These are phyloP conservation scores for Luffia ferchaultella DNA, from an alignment of 2,888 invertebrate genomes.

Conservation along the genomic window DNA sequence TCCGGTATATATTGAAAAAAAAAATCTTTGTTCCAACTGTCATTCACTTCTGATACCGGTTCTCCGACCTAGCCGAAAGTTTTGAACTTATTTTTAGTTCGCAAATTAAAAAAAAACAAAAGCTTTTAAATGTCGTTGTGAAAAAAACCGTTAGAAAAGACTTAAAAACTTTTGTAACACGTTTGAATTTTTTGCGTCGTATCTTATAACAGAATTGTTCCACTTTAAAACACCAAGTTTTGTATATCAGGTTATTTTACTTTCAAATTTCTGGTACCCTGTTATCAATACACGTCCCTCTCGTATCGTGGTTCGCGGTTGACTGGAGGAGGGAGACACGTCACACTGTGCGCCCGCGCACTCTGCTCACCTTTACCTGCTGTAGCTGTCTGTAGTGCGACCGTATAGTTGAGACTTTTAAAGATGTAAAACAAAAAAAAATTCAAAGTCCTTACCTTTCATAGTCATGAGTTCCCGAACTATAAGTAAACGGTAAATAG, in stretches of 20 bases:
- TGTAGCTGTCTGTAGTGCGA: neutral
- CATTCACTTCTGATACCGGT: neutral
- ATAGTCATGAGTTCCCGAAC: too few species aligned
- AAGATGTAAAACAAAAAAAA: too few species aligned
- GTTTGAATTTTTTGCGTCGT: neutral
- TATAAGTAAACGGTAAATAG: too few species aligned
- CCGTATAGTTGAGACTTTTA: neutral
- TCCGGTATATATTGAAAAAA: too few species aligned
- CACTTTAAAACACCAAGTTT: neutral
- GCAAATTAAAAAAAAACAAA: neutral
- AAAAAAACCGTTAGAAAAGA: neutral
- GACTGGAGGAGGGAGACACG: slow-evolving; percentile 2
- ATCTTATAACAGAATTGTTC: neutral
- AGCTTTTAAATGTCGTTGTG: neutral
- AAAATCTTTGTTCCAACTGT: neutral
- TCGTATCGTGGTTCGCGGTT: slow-evolving; percentile 1
- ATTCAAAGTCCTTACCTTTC: too few species aligned
- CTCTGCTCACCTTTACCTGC: slow-evolving; percentile 2
- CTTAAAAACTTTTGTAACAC: neutral
- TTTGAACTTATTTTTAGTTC: neutral
- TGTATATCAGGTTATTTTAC: neutral
- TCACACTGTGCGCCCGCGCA: neutral
- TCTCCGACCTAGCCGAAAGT: neutral
- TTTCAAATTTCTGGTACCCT: neutral
- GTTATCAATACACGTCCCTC: neutral